These are phyloP conservation scores for Holocentrus rufus DNA, from an alignment of 2,797 vertebrate genomes.

Conservation along the genomic window DNA sequence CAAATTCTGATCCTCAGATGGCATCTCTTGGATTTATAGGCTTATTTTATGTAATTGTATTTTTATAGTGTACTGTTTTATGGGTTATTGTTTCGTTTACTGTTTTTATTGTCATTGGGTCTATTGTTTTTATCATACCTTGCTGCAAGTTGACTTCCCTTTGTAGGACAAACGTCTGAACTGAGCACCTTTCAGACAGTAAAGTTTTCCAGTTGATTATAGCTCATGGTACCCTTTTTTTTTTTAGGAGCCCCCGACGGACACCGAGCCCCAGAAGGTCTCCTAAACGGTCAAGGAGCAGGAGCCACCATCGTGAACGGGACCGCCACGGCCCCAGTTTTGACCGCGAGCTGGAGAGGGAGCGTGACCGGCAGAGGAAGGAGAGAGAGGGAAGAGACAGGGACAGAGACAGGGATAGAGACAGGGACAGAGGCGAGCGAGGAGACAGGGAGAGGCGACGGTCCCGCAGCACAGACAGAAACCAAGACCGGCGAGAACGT, in stretches of 20 bases:
- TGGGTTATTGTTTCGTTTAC: background rate
- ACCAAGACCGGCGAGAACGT: constrained; percentile 87
- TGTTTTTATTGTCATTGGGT: background rate
- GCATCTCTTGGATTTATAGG: background rate
- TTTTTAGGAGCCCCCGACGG: constrained; percentile 88
- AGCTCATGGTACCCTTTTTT: constrained; percentile 14
- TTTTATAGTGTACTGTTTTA: too few relatives aligned
- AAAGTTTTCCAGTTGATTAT: background rate
- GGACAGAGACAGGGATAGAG: constrained; percentile 75
- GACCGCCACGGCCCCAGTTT: constrained; percentile 92
- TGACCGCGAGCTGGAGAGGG: constrained; percentile 94
- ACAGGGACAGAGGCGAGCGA: constrained; percentile 70
- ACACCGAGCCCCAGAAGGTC: constrained; percentile 90
- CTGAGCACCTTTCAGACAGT: background rate
- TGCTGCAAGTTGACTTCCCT: too few relatives aligned
- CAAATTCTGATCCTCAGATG: background rate
- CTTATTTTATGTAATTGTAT: too few relatives aligned
- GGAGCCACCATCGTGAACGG: constrained; percentile 92
- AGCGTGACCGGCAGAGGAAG: constrained; percentile 84
- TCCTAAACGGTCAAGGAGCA: constrained; percentile 94
- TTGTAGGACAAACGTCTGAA: too few relatives aligned
- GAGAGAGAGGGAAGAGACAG: constrained; percentile 80
- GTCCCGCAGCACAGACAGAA: constrained; percentile 88
- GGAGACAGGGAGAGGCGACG: constrained; percentile 87
- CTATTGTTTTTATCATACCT: background rate